Base-by-base conservation (phyloP, 2,797 vertebrate genomes). In the Fundulus diaphanus region DNA sequence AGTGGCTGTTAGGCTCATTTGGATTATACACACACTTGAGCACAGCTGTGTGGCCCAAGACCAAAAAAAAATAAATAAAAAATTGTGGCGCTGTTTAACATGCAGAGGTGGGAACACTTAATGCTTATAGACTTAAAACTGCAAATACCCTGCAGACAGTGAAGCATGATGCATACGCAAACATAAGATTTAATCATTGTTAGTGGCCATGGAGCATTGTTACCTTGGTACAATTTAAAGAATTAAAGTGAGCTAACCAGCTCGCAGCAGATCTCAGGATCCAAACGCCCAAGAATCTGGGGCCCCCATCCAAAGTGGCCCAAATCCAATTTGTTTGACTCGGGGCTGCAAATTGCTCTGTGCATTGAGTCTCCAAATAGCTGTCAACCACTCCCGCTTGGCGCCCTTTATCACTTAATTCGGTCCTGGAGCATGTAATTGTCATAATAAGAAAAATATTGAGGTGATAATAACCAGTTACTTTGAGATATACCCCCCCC, bases 401-500 rank as follows among this genome's bases (percentile, higher is more conserved):
- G 94, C 87, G 89, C 93, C 92, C 93, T 93, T 94, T 95, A 94
- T 94, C 89, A 89, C 94, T 95, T 96, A 95, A 96, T 96, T 94
- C 90, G 87, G 91, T 94, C 93, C 91, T 94, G 93, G 94, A 95
- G 94, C 95, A 95, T 95, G 95, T 96, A 95, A 96, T 96, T 95
- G 95, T 95, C 94, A 95, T 96, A 95, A 96, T 96, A 94, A 95
- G 93, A 94, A 95, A 96, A 95, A 95, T 95, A 96, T 94, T 94
- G 93, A 95, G 93, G 95, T 94, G 95, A 95, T 95, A 96, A 95
- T 95, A 95, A 94, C 91, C 92, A 93, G 92, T 95, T 94, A 94
- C 93, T 95, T 93, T 92, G 91, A 92, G 93, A 93, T 93, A 86
- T 86, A 85, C 88, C 85, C 76, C 59, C 4, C 59, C 20, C 72